Evolutionary conservation across 2,797 vertebrate species (phyloP).

Genomic region (Jordanella pulchra): DNA sequence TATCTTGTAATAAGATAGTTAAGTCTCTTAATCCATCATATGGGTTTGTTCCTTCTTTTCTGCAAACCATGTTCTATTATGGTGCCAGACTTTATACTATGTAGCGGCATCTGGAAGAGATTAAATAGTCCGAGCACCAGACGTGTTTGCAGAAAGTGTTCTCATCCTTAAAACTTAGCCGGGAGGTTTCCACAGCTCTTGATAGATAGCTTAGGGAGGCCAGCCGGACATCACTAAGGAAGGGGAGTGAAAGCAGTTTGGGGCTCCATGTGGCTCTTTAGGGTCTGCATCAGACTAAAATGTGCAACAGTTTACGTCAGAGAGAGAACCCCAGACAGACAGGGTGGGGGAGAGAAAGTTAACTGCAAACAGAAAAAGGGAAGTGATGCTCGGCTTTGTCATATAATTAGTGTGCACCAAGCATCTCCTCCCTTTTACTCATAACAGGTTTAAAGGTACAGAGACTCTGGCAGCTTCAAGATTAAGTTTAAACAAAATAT

Average conservation of each 20-base stretch:
- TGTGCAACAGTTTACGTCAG: constrained; percentile 47
- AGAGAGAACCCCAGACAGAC: constrained; percentile 67
- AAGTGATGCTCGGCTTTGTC: constrained; percentile 65
- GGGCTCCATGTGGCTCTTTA: constrained; percentile 18
- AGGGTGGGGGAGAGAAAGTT: constrained; percentile 60
- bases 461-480: background rate
- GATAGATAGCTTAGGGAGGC: background rate
- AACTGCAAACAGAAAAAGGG: constrained; percentile 71
- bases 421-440: constrained; percentile 32
- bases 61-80: background rate
- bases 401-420: constrained; percentile 24
- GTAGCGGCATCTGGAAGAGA: background rate
- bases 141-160: background rate
- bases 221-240: background rate
- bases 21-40: background rate
- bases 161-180: background rate
- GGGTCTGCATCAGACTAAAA: constrained; percentile 26
- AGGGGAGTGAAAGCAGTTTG: background rate
- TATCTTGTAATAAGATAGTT: constrained; percentile 11
- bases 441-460: constrained; percentile 14
- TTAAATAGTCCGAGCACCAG: background rate
- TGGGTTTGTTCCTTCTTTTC: background rate
- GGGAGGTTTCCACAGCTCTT: background rate
- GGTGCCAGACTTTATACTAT: background rate
- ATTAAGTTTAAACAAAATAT: background rate